These are phyloP conservation scores for Drosophila saltans DNA, from an alignment of 1,140 invertebrate species.

Conservation along the genomic window DNA sequence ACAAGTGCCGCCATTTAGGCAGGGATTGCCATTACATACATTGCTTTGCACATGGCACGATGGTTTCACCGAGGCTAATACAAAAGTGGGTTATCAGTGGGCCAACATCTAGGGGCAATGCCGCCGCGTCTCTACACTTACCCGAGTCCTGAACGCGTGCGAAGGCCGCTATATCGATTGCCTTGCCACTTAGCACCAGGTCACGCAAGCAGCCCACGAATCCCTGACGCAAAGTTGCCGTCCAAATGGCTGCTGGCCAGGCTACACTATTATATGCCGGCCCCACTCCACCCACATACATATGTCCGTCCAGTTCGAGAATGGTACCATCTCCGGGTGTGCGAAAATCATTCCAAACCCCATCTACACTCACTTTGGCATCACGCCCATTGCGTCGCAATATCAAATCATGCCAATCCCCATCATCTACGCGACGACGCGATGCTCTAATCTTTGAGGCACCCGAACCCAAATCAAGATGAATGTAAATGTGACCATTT, in stretches of 20 bases:
- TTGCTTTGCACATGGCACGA: constrained; percentile 91
- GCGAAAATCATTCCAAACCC: constrained; percentile 93
- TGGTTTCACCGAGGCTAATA: constrained; percentile 91
- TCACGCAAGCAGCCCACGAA: constrained; percentile 98
- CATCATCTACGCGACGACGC: constrained; percentile 92
- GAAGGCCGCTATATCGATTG: constrained; percentile 94
- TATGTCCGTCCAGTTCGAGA: constrained; percentile 93
- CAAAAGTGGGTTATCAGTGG: constrained; percentile 36
- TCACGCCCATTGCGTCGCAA: constrained; percentile 91
- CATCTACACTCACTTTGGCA: constrained; percentile 95
- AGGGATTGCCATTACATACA: constrained; percentile 91
- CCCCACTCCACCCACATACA: constrained; percentile 95
- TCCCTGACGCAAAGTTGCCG: constrained; percentile 93
- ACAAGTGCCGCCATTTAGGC: constrained; percentile 95
- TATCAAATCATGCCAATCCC: constrained; percentile 94
- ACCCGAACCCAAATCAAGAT: constrained; percentile 96
- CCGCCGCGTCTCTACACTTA: constrained; percentile 81
- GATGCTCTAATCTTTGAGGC: constrained; percentile 93
- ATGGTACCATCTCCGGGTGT: constrained; percentile 92
- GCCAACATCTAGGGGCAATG: constrained; percentile 21
- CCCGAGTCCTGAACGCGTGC: constrained; percentile 95
- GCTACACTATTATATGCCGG: constrained; percentile 88
- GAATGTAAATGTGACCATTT: constrained; percentile 95
- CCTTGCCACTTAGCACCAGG: constrained; percentile 95
- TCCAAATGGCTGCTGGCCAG: constrained; percentile 95